Conservation (phyloP, 2,113 vertebrate genomes). For the Megaceryle maxima region DNA sequence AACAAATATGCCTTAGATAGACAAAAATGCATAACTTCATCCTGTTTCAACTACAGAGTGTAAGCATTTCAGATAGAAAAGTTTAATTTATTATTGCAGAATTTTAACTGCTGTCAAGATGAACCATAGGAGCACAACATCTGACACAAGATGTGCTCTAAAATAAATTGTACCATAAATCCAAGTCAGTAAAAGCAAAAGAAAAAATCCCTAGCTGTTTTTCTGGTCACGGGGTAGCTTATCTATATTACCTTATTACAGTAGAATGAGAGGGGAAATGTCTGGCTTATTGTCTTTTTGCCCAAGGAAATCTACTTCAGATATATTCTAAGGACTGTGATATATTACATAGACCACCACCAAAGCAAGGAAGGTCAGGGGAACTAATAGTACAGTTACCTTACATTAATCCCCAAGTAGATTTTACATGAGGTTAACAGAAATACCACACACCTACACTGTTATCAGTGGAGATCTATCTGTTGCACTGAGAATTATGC, state of each 20-base stretch:
- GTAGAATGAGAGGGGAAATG: neutral
- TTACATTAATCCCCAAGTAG: neutral
- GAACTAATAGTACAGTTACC: neutral
- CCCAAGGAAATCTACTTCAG: neutral
- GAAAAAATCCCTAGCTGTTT: neutral
- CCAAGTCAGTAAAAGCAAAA: neutral
- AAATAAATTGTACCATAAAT: conserved; percentile 7
- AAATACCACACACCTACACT: neutral
- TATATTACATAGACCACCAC: neutral
- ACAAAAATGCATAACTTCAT: neutral
- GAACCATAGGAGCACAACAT: neutral
- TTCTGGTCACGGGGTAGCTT: neutral
- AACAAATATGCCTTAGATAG: neutral
- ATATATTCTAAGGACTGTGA: neutral
- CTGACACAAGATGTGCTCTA: neutral
- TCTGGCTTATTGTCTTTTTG: neutral
- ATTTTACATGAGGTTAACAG: neutral
- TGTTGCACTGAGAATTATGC: neutral
- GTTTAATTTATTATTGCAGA: neutral
- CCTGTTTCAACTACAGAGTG: neutral
- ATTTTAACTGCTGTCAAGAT: neutral
- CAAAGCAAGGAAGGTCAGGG: neutral
- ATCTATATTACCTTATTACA: neutral
- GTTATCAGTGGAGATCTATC: neutral
- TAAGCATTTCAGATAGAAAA: neutral